A percentile compares a stretch with the other conserved stretches of the same genome.
These are phyloP conservation scores for Coenonympha glycerion DNA, from an alignment of 2,888 invertebrate species.

Conservation along the genomic window DNA sequence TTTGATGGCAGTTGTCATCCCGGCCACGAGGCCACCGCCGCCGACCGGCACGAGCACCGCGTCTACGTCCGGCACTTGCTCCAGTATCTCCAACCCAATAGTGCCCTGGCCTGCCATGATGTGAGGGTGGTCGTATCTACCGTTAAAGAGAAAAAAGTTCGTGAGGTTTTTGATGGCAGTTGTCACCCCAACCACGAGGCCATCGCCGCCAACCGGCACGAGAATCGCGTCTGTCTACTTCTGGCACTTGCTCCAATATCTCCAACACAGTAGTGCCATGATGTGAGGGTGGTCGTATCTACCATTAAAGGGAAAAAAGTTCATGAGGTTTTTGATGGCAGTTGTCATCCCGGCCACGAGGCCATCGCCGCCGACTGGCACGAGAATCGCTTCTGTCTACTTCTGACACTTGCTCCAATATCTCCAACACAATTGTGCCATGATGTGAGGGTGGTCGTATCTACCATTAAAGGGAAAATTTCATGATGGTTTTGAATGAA, in stretches of 20 bases:
- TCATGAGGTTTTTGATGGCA: conserved; percentile 92
- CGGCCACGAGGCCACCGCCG: conserved; percentile 95
- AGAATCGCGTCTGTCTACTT: conserved; percentile 92
- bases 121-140: conserved; percentile 94
- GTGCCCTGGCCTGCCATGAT: conserved; percentile 98
- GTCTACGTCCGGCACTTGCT: conserved; percentile 91
- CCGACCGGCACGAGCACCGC: conserved; percentile 95
- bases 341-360: conserved; percentile 93
- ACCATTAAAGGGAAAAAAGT: conserved; percentile 18
- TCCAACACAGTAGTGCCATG: conserved; percentile 96
- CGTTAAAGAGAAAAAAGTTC: too few relatives aligned
- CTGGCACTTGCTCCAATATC: conserved; percentile 91
- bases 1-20: conserved; percentile 92
- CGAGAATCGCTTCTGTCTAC: conserved; percentile 92
- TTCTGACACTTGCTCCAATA: conserved; percentile 90
- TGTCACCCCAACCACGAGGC: conserved; percentile 92
- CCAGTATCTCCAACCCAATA: conserved; percentile 92
- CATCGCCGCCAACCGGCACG: conserved; percentile 96
- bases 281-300: conserved; percentile 97
- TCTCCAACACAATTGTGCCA: conserved; percentile 95
- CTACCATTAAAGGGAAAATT: conserved; percentile 68
- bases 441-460: conserved; percentile 95
- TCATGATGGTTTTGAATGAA: too few relatives aligned
- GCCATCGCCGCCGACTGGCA: conserved; percentile 97
- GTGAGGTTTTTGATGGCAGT: conserved; percentile 93